Conservation (phyloP, 2,113 vertebrate genomes). For the Rafetus swinhoei region DNA sequence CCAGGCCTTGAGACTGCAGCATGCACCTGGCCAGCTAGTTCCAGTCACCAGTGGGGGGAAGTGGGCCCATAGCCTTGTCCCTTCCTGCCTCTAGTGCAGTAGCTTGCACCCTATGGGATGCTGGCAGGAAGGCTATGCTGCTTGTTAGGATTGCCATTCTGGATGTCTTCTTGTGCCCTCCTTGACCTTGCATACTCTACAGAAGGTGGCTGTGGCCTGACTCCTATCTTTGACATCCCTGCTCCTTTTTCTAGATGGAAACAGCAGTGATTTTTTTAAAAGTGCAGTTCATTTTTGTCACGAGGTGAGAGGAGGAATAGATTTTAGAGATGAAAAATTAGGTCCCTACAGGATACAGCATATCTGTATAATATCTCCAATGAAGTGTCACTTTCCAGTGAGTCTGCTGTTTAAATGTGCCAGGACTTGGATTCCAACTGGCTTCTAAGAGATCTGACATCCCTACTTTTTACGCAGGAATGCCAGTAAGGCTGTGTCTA, state of each 20-base stretch:
- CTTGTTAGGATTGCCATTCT: background rate
- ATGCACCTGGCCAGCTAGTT: background rate
- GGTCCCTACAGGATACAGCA: background rate
- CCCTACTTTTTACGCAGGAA: accelerated
- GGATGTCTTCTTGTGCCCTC: background rate
- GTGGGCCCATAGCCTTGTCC: background rate
- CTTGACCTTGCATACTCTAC: background rate
- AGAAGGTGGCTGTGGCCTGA: background rate
- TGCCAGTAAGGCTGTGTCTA: background rate
- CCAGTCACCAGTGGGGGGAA: background rate
- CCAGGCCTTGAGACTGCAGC: no score
- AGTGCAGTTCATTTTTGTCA: background rate
- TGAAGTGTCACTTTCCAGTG: background rate
- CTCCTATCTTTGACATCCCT: background rate
- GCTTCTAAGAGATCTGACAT: background rate
- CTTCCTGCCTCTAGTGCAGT: background rate
- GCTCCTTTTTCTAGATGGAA: background rate
- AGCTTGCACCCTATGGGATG: accelerated
- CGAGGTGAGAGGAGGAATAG: background rate
- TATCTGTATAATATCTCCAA: background rate
- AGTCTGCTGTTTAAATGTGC: background rate
- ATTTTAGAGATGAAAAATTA: background rate
- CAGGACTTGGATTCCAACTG: background rate
- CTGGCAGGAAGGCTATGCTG: background rate
- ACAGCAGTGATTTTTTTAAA: background rate